phyloP scores from a whole-genome alignment of 2,888 invertebrate genomes.

The Pseudococcus longispinus region DNA sequence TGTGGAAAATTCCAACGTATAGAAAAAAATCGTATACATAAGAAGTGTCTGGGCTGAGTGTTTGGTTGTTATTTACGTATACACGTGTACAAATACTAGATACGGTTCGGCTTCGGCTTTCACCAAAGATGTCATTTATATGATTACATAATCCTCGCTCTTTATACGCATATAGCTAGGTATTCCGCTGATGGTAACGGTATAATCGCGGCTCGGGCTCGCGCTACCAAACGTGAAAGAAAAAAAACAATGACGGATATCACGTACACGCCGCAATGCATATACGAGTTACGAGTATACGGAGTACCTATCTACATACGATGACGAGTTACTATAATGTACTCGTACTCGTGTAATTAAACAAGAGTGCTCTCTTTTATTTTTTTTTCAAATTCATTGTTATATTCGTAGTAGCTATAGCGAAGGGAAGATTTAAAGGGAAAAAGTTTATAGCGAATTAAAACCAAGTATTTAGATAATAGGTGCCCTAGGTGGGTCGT shows the following conservation, averaged over 20 bases:
- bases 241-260: background rate
- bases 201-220: background rate
- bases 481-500: background rate
- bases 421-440: background rate
- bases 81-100: conserved; percentile 20
- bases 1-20: background rate
- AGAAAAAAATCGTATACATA: background rate
- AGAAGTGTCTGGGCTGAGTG: background rate
- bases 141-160: conserved; percentile 22
- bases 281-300: too few species aligned
- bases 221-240: background rate
- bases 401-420: background rate
- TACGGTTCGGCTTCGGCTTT: conserved; percentile 9
- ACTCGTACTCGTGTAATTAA: background rate
- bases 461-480: background rate
- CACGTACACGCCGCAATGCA: background rate
- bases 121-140: conserved; percentile 28
- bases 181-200: background rate
- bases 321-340: background rate
- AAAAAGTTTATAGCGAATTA: background rate
- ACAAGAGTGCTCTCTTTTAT: background rate
- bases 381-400: background rate
- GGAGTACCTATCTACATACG: background rate
- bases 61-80: background rate
- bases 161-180: background rate